These are phyloP conservation scores for Marmota monax DNA, from an alignment of 2,113 vertebrate genomes.

Conservation along the genomic window DNA sequence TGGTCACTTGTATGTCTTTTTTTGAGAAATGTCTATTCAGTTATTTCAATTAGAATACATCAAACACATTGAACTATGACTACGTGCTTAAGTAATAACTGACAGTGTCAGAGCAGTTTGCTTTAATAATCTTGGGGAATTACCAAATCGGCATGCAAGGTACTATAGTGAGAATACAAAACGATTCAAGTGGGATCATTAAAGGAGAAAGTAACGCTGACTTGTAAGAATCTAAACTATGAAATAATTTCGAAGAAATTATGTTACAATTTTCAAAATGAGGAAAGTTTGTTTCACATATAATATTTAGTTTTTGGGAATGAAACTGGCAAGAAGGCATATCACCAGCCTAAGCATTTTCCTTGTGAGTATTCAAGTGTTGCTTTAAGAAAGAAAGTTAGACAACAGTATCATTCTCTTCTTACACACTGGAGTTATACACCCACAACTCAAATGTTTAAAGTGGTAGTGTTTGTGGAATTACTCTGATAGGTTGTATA, in stretches of 20 bases:
- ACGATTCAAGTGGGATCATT: neutral
- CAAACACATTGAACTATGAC: neutral
- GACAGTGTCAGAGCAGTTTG: neutral
- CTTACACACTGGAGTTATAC: neutral
- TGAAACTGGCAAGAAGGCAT: neutral
- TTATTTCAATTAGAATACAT: neutral
- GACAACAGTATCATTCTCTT: neutral
- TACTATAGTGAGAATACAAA: neutral
- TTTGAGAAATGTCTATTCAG: neutral
- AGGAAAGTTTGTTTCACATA: neutral
- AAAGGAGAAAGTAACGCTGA: neutral
- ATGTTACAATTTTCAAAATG: neutral
- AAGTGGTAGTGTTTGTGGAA: neutral
- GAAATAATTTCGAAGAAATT: neutral
- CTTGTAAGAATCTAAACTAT: slow-evolving; percentile 18
- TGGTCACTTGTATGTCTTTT: too few species aligned
- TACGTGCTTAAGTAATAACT: neutral
- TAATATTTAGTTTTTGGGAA: neutral
- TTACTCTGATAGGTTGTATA: neutral
- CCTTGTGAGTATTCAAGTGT: neutral
- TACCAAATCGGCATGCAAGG: neutral
- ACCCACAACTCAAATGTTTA: neutral
- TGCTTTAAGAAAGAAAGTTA: neutral
- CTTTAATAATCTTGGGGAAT: neutral
- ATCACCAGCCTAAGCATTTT: neutral